These are phyloP conservation scores for Agrotis exclamationis DNA, from an alignment of 2,888 invertebrate species.

Conservation along the genomic window DNA sequence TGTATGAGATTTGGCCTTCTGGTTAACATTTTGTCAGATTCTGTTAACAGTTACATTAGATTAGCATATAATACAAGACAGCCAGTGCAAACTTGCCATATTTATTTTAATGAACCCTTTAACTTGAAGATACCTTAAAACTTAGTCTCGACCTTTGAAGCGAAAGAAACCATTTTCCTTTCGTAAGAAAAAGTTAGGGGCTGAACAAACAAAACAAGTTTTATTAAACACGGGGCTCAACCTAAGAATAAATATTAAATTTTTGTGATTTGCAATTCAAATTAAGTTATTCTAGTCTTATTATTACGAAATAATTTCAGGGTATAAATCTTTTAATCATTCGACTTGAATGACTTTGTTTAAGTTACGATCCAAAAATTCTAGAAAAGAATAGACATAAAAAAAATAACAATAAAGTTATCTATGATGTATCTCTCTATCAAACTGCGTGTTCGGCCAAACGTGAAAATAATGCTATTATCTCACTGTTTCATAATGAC, in stretches of 20 bases:
- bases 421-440: background rate
- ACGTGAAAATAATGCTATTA: background rate
- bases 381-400: too few species aligned
- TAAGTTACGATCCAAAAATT: background rate
- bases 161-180: background rate
- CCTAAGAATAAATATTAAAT: conserved; percentile 27
- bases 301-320: conserved; percentile 18
- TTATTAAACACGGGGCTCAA: conserved; percentile 29
- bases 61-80: background rate
- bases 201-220: conserved; percentile 18
- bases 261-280: conserved; percentile 36
- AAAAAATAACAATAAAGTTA: background rate
- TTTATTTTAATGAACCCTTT: conserved; percentile 1
- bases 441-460: background rate
- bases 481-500: background rate
- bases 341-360: conserved; percentile 6
- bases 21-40: background rate
- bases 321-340: conserved; percentile 4
- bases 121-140: background rate
- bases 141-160: background rate
- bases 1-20: too few species aligned
- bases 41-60: background rate
- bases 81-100: background rate
- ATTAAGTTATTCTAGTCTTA: conserved; percentile 21
- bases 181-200: background rate